A percentile compares a stretch with the other conserved stretches of the same genome.
These are phyloP conservation scores for Gymnothorax javanicus DNA, from an alignment of 2,797 vertebrate species.

Conservation along the genomic window DNA sequence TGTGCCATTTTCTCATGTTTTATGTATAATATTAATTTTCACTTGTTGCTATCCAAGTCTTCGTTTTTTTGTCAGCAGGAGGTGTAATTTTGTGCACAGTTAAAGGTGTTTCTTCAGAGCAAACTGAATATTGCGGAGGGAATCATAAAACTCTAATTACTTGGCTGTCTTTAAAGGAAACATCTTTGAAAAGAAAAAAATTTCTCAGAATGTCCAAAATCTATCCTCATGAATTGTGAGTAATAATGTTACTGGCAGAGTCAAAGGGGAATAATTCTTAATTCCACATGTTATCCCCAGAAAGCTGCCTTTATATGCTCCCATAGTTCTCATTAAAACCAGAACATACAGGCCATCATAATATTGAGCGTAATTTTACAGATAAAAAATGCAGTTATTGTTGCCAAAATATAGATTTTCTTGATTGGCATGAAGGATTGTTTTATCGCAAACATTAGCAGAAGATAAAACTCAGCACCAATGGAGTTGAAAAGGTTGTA, in stretches of 20 bases:
- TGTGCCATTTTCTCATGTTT: background rate
- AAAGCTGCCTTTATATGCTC: background rate
- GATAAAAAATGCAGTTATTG: background rate
- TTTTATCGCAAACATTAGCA: background rate
- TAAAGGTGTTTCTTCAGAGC: constrained; percentile 1
- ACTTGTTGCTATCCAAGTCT: background rate
- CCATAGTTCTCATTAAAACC: background rate
- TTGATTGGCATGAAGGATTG: constrained; percentile 1
- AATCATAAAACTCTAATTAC: background rate
- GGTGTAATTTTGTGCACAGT: background rate
- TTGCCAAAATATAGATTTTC: constrained; percentile 8
- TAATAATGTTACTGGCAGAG: background rate
- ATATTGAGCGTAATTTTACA: background rate
- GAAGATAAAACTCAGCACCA: background rate
- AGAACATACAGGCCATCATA: constrained; percentile 9
- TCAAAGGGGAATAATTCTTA: background rate
- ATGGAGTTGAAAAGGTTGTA: background rate
- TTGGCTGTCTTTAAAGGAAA: background rate
- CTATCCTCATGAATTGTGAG: background rate
- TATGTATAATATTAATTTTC: background rate
- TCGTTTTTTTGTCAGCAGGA: background rate
- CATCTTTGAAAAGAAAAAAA: background rate
- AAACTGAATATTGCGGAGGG: background rate
- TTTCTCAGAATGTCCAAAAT: background rate
- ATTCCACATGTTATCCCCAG: background rate